Percentiles rank a stretch among this genome's conserved stretches.
Evolutionary conservation across 1,140 invertebrate genomes (phyloP).

Genomic region (Lordiphosa clarofinis): DNA sequence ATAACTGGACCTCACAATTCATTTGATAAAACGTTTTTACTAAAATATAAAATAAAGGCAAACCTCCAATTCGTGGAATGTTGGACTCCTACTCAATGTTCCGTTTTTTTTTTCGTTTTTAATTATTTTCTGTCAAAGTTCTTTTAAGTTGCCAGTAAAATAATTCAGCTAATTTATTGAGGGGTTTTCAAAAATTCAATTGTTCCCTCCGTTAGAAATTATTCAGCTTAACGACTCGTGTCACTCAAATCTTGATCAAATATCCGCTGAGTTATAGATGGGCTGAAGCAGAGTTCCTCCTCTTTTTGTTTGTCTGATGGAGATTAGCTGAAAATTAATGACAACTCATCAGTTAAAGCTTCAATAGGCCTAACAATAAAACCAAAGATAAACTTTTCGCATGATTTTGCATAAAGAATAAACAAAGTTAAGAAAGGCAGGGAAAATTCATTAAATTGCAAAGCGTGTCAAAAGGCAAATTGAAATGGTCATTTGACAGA

Average conservation of each 20-base stretch:
- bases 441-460: slow-evolving; percentile 26
- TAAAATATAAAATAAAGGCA: too few species aligned
- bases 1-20: too few species aligned
- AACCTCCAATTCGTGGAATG: too few species aligned
- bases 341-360: slow-evolving; percentile 28
- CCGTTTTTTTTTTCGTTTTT: too few species aligned
- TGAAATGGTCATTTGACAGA: slow-evolving; percentile 34
- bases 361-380: slow-evolving; percentile 24
- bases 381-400: neutral
- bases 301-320: slow-evolving; percentile 42
- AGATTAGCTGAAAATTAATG: slow-evolving; percentile 66
- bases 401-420: slow-evolving; percentile 2
- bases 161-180: too few species aligned
- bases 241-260: slow-evolving; percentile 41
- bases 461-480: slow-evolving; percentile 42
- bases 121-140: too few species aligned
- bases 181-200: too few species aligned
- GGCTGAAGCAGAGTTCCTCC: slow-evolving; percentile 1
- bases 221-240: slow-evolving; percentile 25
- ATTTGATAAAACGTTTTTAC: too few species aligned
- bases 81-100: too few species aligned
- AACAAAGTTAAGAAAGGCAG: slow-evolving; percentile 7
- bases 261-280: slow-evolving; percentile 32
- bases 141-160: too few species aligned
- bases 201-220: too few species aligned